phyloP scores from a whole-genome alignment of 2,797 vertebrate species.

The Neomorphus geoffroyi region DNA sequence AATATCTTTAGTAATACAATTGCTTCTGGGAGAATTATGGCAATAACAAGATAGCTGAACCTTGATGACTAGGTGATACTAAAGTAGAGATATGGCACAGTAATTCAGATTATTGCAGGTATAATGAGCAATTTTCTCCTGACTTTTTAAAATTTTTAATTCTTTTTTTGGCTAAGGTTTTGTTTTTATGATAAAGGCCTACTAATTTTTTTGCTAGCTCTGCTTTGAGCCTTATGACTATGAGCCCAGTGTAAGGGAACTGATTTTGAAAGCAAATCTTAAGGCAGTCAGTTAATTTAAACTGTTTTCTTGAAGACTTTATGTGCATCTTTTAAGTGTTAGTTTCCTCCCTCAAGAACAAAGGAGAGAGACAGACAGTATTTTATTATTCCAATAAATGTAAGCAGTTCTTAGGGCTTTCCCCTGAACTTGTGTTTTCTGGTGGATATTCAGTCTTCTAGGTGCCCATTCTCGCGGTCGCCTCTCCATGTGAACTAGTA shows the following conservation, averaged over 20 bases:
- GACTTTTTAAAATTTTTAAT: neutral
- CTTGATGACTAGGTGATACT: neutral
- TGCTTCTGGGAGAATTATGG: neutral
- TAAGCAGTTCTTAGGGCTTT: neutral
- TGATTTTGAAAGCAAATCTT: neutral
- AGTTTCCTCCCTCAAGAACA: neutral
- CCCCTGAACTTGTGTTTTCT: neutral
- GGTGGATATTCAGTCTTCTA: neutral
- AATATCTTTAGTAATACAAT: neutral
- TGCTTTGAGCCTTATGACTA: neutral
- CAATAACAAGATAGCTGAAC: neutral
- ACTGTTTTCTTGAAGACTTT: neutral
- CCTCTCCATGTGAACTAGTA: neutral
- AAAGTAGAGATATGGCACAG: neutral
- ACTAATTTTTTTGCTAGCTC: neutral
- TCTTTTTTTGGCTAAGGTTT: neutral
- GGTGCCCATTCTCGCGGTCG: neutral
- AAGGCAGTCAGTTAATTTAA: neutral
- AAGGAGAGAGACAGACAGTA: neutral
- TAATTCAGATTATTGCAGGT: neutral
- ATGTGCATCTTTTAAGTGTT: neutral
- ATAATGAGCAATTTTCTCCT: neutral
- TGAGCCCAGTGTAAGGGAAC: neutral
- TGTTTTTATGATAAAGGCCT: neutral
- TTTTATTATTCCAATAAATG: neutral